phyloP scores from a whole-genome alignment of 1,140 invertebrate genomes.

The Trachymyrmex cornetzi region DNA sequence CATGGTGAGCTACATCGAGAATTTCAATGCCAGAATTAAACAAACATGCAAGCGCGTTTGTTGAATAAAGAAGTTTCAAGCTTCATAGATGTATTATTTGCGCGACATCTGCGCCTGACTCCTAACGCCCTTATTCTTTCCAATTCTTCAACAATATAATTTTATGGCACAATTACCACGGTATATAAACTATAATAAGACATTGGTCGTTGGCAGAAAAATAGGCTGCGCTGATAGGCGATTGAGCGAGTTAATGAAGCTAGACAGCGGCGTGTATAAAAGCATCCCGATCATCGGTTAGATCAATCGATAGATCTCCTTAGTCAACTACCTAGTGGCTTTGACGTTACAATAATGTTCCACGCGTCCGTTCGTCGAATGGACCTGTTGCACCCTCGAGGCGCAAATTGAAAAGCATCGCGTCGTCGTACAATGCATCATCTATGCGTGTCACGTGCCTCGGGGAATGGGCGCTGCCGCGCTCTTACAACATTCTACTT shows the following conservation, averaged over 20 bases:
- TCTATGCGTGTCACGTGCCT: slow-evolving; percentile 52
- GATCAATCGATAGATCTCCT: slow-evolving; percentile 28
- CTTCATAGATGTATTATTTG: too few relatives aligned
- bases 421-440: neutral
- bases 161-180: slow-evolving; percentile 6
- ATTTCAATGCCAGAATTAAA: too few relatives aligned
- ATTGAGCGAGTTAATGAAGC: slow-evolving; percentile 52
- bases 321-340: neutral
- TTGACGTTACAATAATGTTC: neutral
- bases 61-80: too few relatives aligned
- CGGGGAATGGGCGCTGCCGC: neutral
- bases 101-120: too few relatives aligned
- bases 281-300: neutral
- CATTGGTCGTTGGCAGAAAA: neutral
- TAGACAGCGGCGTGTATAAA: slow-evolving; percentile 3
- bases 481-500: slow-evolving; percentile 11
- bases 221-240: slow-evolving; percentile 35
- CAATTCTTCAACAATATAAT: slow-evolving; percentile 42
- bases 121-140: too few relatives aligned
- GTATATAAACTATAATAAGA: slow-evolving; percentile 13
- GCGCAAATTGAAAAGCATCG: slow-evolving; percentile 42
- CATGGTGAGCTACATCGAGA: too few relatives aligned
- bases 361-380: neutral
- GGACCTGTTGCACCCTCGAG: slow-evolving; percentile 64
- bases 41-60: too few relatives aligned